Conservation (phyloP, 2,797 vertebrate species). For the Adelosebastes latens region DNA sequence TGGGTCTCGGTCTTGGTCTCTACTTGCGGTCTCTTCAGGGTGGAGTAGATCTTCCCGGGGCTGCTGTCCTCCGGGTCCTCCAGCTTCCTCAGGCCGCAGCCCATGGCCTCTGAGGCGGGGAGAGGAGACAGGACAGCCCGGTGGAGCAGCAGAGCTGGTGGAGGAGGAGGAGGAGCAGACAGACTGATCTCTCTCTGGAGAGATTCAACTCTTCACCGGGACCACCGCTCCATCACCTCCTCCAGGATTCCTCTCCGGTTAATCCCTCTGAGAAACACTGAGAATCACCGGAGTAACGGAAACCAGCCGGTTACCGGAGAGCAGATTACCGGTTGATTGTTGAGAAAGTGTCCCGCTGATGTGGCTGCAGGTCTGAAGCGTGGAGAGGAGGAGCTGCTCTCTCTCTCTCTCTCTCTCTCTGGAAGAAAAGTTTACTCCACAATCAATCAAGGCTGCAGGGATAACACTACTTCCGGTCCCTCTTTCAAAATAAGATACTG, state of each 20-base stretch:
- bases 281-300: background rate
- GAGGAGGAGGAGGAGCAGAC: constrained; percentile 16
- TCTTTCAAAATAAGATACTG: background rate
- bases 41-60: constrained; percentile 98
- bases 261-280: constrained; percentile 20
- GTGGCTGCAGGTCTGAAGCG: constrained; percentile 26
- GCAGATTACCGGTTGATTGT: fast-evolving
- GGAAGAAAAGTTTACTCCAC: constrained; percentile 32
- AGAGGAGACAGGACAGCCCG: background rate
- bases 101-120: constrained; percentile 84
- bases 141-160: constrained; percentile 53
- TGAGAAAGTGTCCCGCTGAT: constrained; percentile 17
- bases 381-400: constrained; percentile 46
- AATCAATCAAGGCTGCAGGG: background rate
- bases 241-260: background rate
- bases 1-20: constrained; percentile 92
- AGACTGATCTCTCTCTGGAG: background rate
- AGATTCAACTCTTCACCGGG: constrained; percentile 41
- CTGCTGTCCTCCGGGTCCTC: constrained; percentile 97
- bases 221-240: constrained; percentile 57
- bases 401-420: background rate
- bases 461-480: background rate
- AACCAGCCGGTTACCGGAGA: background rate
- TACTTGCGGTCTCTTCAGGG: constrained; percentile 94
- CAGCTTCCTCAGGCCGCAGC: constrained; percentile 96